Evolutionary conservation across 1,140 invertebrate genomes (phyloP), one percentile per base, ranked within the genome.

Genomic region (Lordiphosa clarofinis): DNA sequence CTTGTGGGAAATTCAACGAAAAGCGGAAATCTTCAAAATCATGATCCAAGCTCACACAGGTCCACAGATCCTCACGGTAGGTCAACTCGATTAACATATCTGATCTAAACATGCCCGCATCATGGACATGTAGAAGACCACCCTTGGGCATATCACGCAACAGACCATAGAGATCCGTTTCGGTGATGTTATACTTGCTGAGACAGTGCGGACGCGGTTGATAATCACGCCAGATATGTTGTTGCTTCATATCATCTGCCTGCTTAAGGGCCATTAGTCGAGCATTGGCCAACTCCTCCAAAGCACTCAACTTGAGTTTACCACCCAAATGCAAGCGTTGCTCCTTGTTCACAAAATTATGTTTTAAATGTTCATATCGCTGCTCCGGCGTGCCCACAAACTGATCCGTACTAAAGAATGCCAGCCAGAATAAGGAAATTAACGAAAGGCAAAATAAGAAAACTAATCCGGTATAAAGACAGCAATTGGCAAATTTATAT

Each of bases 111-210:
- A 94, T 89, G 1, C 93, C 92, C 6, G 92, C 91, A 57, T 95
- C 93, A 67, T 96, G 95, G 0, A 92, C 89, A 75, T 96, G 95
- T 0, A 96, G 89, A 0, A 92, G 91, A 0, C 91, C 93, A 4
- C 94, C 95, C 90, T 94, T 94, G 1, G 94, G 94, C 90, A 94
- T 92, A 13, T 89, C 89, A 52, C 90, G 88, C 7, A 96, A 92
- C 4, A 95, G 90, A 36, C 91, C 73, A 63, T 93, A 96, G 0
- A 96, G 92, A 62, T 91, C 84, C 0, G 94, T 94, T 0, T 90
- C 67, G 4, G 92, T 90, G 21, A 95, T 93, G 3, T 91, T 60
- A 65, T 91, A 92, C 0, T 91, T 90, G 1, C 82, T 56, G 36
- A 96, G 92, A 61, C 94, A 95, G 73, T 94, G 92, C 0, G 89